Evolutionary conservation across 2,888 invertebrate species (phyloP).

Genomic region (Spicauda simplicius): DNA sequence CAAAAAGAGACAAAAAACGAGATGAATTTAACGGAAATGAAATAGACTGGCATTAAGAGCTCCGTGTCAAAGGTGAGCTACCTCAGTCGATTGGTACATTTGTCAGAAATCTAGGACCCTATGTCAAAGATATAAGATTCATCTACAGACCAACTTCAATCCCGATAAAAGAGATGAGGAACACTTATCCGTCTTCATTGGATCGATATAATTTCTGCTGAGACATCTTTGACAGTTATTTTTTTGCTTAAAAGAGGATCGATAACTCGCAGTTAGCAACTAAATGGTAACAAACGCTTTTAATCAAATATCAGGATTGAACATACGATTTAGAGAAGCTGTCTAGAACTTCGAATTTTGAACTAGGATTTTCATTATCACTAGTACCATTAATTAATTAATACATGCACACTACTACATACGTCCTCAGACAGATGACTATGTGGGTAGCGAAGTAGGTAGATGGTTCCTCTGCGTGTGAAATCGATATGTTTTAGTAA

Average conservation of each 20-base stretch:
- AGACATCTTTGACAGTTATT: conserved; percentile 22
- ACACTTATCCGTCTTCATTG: conserved; percentile 15
- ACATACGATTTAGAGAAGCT: no score
- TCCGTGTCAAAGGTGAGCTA: conserved; percentile 20
- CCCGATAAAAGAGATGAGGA: not conserved
- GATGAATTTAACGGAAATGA: conserved; percentile 22
- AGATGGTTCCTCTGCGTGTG: no score
- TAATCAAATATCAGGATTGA: no score
- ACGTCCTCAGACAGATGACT: no score
- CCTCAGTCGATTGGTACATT: conserved; percentile 12
- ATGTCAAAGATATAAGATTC: not conserved
- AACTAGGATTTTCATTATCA: no score
- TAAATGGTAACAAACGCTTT: no score
- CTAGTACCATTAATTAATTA: no score
- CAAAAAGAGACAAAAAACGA: conserved; percentile 11
- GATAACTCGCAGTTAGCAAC: not conserved
- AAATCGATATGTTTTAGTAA: no score
- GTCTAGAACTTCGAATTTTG: no score
- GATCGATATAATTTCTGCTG: conserved; percentile 20
- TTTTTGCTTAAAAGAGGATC: conserved; percentile 12
- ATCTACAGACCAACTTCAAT: not conserved
- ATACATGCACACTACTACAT: no score
- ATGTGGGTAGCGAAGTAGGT: no score
- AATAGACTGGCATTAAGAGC: conserved; percentile 24
- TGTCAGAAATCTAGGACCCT: not conserved